A percentile compares a stretch with the other conserved stretches of the same genome.
phyloP scores from a whole-genome alignment of 2,888 invertebrate genomes.

The Ornithoptera alexandrae region DNA sequence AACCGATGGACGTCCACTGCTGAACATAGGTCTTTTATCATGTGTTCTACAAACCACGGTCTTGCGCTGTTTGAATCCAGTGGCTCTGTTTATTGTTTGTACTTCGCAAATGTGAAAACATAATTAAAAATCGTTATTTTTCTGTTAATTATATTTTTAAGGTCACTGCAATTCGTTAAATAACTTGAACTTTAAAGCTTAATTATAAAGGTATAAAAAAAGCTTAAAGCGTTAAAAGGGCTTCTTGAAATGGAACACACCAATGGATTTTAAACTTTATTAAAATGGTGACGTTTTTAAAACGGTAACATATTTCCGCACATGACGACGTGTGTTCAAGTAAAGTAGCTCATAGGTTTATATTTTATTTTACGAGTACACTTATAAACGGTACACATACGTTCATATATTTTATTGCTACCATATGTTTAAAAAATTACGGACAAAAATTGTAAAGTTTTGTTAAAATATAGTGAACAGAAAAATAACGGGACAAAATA shows the following conservation, averaged over 20 bases:
- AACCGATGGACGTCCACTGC: too few relatives aligned
- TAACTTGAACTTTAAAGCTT: not conserved
- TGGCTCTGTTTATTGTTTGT: too few relatives aligned
- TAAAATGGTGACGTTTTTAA: not conserved
- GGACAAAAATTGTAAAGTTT: too few relatives aligned
- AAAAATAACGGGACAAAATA: too few relatives aligned
- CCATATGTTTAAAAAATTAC: conserved; percentile 3
- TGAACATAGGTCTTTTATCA: too few relatives aligned
- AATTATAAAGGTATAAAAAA: not conserved
- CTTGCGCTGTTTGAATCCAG: too few relatives aligned
- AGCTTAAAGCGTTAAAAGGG: not conserved
- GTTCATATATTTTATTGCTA: conserved; percentile 3
- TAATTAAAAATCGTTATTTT: too few relatives aligned
- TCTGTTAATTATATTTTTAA: not conserved
- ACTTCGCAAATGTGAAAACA: too few relatives aligned
- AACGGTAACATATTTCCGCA: not conserved
- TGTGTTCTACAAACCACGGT: too few relatives aligned
- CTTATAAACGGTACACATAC: conserved; percentile 16
- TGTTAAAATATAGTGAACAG: too few relatives aligned
- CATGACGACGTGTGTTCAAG: conserved; percentile 2
- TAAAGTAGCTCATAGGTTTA: conserved; percentile 2
- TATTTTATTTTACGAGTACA: conserved; percentile 21
- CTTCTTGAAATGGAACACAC: not conserved
- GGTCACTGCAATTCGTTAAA: not conserved
- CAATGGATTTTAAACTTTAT: not conserved